Evolutionary conservation across 2,888 invertebrate genomes (phyloP), one percentile per base, ranked within the genome.

Genomic region (Hanleya hanleyi): DNA sequence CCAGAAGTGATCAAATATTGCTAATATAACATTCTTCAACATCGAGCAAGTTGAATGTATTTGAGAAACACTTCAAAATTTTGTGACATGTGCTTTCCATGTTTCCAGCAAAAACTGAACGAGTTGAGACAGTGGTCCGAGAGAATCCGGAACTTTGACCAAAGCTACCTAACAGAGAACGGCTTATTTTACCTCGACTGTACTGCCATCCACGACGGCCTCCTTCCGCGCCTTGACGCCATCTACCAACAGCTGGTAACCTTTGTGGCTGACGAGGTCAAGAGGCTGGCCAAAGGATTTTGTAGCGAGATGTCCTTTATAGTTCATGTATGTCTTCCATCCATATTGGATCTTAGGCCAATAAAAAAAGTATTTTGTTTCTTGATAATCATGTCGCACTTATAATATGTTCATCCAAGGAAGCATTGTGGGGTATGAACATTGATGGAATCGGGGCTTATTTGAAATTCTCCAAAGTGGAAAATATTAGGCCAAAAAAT

Each of bases 101-200:
- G 51, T 41, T 76, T 78, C 7, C 80, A 90, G 90, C 89, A 89
- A 89, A 87, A 86, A 77, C 78, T 90, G 73, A 88, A 85, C 67
- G 87, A 88, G 67, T 75, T 90, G 33, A 81, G 88, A n/a, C 83
- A 84, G 73, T 89, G 89, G 89, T 85, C 82, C 18, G 89, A 89
- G 62, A 84, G 84, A 73, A 86, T 89, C 22, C 80, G 85, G 9
- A 85, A 85, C 77, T 88, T 88, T 83, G 90, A 89, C 71, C 74
- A 79, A 50, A 81, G 70, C 69, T 88, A 85, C 69, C 77, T 80
- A n/a, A 87, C 89, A 5, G 83, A 86, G 57, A 89, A 88, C 78
- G 84, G 86, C 26, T 67, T 89, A 67, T 84, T 89, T 76, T 84
- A 75, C 62, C 76, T 90, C 5, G 88, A 89, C 78, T 90, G 89